Conservation (phyloP, 2,888 invertebrate species). For the Heliconius charithonia region DNA sequence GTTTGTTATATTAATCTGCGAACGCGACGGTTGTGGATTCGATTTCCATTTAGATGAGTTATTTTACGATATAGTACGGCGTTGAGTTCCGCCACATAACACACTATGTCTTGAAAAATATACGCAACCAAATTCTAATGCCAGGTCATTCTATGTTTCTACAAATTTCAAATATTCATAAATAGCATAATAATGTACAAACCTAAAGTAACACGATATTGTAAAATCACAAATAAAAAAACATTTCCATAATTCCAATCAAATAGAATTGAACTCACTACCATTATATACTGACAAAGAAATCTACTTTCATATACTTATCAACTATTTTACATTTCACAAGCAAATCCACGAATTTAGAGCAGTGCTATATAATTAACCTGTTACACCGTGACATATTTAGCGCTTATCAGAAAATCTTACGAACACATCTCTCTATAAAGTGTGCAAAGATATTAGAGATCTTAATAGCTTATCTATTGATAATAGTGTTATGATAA, state of each 20-base stretch:
- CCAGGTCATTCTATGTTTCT: not conserved
- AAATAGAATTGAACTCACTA: not conserved
- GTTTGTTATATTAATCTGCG: not conserved
- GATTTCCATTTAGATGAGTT: too few relatives aligned
- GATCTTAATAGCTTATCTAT: slow-evolving; percentile 43
- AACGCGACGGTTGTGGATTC: not conserved
- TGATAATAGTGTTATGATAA: slow-evolving; percentile 39
- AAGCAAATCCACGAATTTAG: not conserved
- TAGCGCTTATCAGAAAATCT: slow-evolving; percentile 31
- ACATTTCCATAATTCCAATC: too few relatives aligned
- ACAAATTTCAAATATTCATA: not conserved
- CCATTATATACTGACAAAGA: not conserved
- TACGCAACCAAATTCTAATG: not conserved
- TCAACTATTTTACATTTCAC: not conserved
- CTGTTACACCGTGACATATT: slow-evolving; percentile 26
- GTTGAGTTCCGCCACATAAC: too few relatives aligned
- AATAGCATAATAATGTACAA: not conserved
- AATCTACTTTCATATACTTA: too few relatives aligned
- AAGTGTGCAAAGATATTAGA: slow-evolving; percentile 36
- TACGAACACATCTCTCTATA: slow-evolving; percentile 28
- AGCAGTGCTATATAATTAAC: slow-evolving; percentile 11
- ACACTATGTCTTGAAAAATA: not conserved
- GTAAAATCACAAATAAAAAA: not conserved
- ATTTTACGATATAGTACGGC: too few relatives aligned
- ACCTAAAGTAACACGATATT: not conserved